Percentiles rank a stretch among this genome's conserved stretches.
phyloP scores from a whole-genome alignment of 2,888 invertebrate species.

The Drosophila falleni region DNA sequence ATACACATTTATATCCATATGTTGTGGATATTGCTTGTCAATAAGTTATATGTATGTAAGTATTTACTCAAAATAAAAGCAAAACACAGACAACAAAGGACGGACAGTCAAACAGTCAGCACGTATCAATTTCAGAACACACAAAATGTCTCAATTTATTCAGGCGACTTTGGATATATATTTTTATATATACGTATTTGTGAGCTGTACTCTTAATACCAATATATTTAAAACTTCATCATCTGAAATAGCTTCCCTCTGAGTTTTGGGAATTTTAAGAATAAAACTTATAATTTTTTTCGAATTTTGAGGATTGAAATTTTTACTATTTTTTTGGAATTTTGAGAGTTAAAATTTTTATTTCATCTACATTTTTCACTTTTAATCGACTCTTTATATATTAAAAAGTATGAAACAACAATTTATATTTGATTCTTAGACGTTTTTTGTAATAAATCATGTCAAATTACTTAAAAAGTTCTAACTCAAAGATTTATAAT shows the following conservation, averaged over 20 bases:
- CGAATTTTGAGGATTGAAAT: too few species aligned
- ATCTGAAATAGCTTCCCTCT: neutral
- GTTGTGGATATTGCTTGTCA: slow-evolving; percentile 2
- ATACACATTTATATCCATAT: slow-evolving; percentile 12
- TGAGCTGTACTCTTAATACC: neutral
- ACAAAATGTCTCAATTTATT: slow-evolving; percentile 4
- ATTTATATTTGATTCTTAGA: too few species aligned
- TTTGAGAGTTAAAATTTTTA: too few species aligned
- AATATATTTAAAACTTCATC: neutral
- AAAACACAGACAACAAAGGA: slow-evolving; percentile 43
- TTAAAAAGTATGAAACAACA: too few species aligned
- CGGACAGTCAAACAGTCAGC: slow-evolving; percentile 11
- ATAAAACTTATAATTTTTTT: too few species aligned
- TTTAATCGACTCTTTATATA: too few species aligned
- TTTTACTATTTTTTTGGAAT: too few species aligned
- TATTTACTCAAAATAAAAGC: slow-evolving; percentile 22
- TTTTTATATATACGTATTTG: neutral
- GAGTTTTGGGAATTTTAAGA: too few species aligned
- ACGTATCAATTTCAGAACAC: slow-evolving; percentile 11
- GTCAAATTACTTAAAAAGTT: too few species aligned
- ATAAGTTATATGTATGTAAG: neutral
- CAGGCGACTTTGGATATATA: neutral
- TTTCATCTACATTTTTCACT: too few species aligned
- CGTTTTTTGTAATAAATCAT: too few species aligned
- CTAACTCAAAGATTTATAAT: too few species aligned